Conservation (phyloP, 2,888 invertebrate species). For the Myathropa florea region DNA sequence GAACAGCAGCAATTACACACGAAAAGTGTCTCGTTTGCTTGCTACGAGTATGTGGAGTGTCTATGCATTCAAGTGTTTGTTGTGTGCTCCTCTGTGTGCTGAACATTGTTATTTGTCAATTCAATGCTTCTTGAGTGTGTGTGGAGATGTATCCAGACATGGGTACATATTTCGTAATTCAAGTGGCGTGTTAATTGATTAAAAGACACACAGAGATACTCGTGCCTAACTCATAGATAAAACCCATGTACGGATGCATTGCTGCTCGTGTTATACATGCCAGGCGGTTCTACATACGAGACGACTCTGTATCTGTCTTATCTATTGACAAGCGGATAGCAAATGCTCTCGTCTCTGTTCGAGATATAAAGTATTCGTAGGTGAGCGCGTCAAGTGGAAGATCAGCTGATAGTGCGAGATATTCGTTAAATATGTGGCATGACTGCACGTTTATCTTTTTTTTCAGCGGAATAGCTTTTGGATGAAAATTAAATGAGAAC, state of each 20-base stretch:
- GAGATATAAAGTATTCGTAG: neutral
- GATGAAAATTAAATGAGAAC: too few species aligned
- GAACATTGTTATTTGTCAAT: neutral
- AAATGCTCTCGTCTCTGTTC: neutral
- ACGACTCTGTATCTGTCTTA: neutral
- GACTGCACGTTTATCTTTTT: neutral
- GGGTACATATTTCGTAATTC: conserved; percentile 3
- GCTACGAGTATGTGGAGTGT: neutral
- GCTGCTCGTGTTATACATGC: conserved; percentile 10
- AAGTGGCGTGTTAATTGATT: conserved; percentile 16
- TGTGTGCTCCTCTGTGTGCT: neutral
- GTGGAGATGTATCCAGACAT: neutral
- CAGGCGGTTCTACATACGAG: neutral
- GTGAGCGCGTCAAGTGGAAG: neutral
- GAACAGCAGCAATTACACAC: neutral
- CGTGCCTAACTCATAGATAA: neutral
- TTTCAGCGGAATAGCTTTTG: neutral
- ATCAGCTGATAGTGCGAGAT: conserved; percentile 12
- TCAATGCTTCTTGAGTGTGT: conserved; percentile 2
- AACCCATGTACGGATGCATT: neutral
- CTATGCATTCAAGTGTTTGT: neutral
- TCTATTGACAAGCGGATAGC: conserved; percentile 7
- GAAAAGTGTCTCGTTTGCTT: neutral
- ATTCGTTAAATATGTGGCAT: neutral
- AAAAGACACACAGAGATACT: neutral